Base-by-base conservation (phyloP, 2,888 invertebrate species). In the Girardia tigrina region DNA sequence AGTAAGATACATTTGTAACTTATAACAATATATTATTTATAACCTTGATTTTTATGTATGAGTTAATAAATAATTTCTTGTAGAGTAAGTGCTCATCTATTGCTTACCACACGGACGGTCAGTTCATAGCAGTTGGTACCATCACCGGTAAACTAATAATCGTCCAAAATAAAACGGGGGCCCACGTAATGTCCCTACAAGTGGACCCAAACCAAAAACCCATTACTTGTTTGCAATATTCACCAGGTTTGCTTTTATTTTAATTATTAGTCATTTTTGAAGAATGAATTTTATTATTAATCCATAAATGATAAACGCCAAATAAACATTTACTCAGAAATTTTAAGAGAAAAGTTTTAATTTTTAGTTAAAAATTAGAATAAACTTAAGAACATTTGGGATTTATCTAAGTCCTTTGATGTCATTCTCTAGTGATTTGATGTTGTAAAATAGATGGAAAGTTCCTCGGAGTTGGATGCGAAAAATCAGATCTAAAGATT, bases 21-120 rank as follows among this genome's bases (percentile, higher is more conserved):
- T n/a, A n/a, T n/a, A n/a, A n/a, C n/a, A n/a, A n/a, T n/a, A n/a
- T n/a, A n/a, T n/a, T n/a, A n/a, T n/a, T n/a, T n/a, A n/a, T n/a
- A n/a, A n/a, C n/a, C n/a, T n/a, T n/a, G n/a, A n/a, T n/a, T n/a
- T n/a, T n/a, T n/a, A n/a, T n/a, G n/a, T n/a, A n/a, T n/a, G n/a
- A n/a, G n/a, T n/a, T n/a, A n/a, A n/a, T n/a, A 12, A 23, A 23
- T 26, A 12, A 6, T 70, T 70, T 23, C 8, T 80, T 79, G 28
- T 89, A 91, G 74, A 91, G 90, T 82, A 93, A 93, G 83, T 92
- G 92, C 81, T 90, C 91, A 42, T 90, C 91, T 1, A 85, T 92
- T 78, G 89, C 90, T 26, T 91, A 92, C 85, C 92, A 93, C 85
- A 90, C 92, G 0, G 90, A 90, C 79, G 92, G 92, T 26, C 90